Conservation (phyloP, 2,797 vertebrate genomes). For the Otus scops region DNA sequence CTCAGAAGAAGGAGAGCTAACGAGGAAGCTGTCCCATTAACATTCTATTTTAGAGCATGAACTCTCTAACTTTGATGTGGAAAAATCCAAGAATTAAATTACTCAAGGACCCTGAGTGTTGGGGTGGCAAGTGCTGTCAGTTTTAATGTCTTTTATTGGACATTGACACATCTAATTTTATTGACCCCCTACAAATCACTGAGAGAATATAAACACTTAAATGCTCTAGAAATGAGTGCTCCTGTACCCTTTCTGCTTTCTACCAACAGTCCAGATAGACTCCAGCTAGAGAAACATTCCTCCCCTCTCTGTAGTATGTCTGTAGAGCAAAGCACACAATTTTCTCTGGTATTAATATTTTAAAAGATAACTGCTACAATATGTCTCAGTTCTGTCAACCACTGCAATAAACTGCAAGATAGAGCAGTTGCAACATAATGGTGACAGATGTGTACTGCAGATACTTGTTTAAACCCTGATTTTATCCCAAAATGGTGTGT, state of each 20-base stretch:
- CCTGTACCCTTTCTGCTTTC: not conserved
- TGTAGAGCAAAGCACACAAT: not conserved
- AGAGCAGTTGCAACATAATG: not conserved
- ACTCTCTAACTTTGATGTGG: not conserved
- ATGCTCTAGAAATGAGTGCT: not conserved
- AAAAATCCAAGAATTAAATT: not conserved
- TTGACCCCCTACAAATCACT: not conserved
- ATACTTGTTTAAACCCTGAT: not conserved
- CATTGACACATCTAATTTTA: not conserved
- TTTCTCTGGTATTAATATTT: slow-evolving; percentile 10
- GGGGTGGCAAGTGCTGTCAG: not conserved
- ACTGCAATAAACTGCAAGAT: not conserved
- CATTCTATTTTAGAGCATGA: not conserved
- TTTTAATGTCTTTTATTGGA: not conserved
- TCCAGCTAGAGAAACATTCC: not conserved
- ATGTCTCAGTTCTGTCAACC: not conserved
- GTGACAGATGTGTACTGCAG: not conserved
- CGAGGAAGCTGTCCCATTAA: not conserved
- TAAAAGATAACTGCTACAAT: not conserved
- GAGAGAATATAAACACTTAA: not conserved
- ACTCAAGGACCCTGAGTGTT: not conserved
- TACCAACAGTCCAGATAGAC: not conserved
- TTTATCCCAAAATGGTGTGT: not conserved
- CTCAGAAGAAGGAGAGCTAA: not conserved
- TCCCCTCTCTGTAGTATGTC: not conserved